Base-by-base conservation (phyloP, 2,797 vertebrate genomes). In the Poecilia picta region DNA sequence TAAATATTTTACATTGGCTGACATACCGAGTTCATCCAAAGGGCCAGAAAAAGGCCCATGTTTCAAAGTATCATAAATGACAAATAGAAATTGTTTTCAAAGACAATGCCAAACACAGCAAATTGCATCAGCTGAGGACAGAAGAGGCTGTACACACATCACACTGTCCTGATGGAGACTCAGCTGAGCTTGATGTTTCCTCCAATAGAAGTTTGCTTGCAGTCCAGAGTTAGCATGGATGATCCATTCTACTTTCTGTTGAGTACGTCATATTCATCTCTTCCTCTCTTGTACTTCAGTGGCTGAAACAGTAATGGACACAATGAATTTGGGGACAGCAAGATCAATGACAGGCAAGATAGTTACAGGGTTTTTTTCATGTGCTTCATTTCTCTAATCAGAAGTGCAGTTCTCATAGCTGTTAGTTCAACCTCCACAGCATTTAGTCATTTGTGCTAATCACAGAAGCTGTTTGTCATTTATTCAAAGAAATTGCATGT, bases 241-340 rank as follows among this genome's bases (percentile, higher is more conserved):
- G 0, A 1, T 4, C 8, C 5, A 10, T 12, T 74, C 72, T 91
- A 89, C 43, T 1, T 83, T 3, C 4, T 78, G 1, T 7, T 76
- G 2, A 91, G 73, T 0, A 47, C 15, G 0, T 88, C 91, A 7
- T 93, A 92, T 3, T 0, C 41, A 0, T 83, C 87, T 70, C 1
- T 89, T 62, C 8, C 41, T 62, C 53, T 28, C 23, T 1, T 78
- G 68, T 0, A 0, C 7, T 33, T 76, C 73, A 93, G 83, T 12
- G 0, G 31, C 91, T 93, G 87, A 36, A 18, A 62, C n/a, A 57
- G 23, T 4, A 80, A 16, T 0, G 11, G 15, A 0, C 18, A 12
- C 7, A 43, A 23, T 70, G 66, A 43, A 41, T 25, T 13, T 66
- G 20, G 47, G 28, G 20, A 68, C 4, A 57, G 2, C 41, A 2